Percentiles rank a stretch among this genome's conserved stretches.
These are phyloP conservation scores for Monopterus albus DNA, from an alignment of 2,113 vertebrate species.

Conservation along the genomic window DNA sequence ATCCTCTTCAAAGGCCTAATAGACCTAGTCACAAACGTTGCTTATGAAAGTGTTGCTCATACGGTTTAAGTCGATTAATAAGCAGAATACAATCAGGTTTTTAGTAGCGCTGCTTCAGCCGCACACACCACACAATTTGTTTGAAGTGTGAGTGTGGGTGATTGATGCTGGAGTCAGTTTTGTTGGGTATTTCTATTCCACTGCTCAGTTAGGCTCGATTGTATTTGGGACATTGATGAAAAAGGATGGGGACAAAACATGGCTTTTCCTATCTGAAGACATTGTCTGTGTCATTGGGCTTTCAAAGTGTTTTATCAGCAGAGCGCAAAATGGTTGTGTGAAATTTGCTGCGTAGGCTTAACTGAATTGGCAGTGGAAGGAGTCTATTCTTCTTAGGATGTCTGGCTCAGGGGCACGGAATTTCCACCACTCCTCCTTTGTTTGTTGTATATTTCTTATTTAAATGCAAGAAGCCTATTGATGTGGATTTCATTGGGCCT, in stretches of 20 bases:
- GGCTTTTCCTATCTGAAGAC: constrained; percentile 67
- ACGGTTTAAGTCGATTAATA: constrained; percentile 19
- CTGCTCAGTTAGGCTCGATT: constrained; percentile 46
- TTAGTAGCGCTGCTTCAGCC: constrained; percentile 32
- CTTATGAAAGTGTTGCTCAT: constrained; percentile 7
- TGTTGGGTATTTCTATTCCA: constrained; percentile 43
- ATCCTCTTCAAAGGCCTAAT: constrained; percentile 48
- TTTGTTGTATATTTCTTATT: constrained; percentile 64
- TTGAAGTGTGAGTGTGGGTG: constrained; percentile 38
- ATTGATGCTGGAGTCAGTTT: constrained; percentile 40
- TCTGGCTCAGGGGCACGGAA: constrained; percentile 67
- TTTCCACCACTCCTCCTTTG: constrained; percentile 56
- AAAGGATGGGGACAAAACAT: constrained; percentile 61
- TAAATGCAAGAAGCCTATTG: constrained; percentile 65
- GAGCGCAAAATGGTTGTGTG: constrained; percentile 71
- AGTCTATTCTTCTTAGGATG: constrained; percentile 72
- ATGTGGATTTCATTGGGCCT: constrained; percentile 68
- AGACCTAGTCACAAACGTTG: constrained; percentile 45
- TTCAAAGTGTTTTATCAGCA: constrained; percentile 77
- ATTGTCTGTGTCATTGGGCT: constrained; percentile 75
- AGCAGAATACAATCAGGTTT: constrained; percentile 12
- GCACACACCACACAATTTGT: constrained; percentile 2
- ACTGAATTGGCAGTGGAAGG: constrained; percentile 59
- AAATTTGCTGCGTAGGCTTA: constrained; percentile 77
- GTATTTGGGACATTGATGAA: constrained; percentile 73